Evolutionary conservation across 2,113 vertebrate species (phyloP), one percentile per base, ranked within the genome.

Genomic region (Dicentrarchus labrax): DNA sequence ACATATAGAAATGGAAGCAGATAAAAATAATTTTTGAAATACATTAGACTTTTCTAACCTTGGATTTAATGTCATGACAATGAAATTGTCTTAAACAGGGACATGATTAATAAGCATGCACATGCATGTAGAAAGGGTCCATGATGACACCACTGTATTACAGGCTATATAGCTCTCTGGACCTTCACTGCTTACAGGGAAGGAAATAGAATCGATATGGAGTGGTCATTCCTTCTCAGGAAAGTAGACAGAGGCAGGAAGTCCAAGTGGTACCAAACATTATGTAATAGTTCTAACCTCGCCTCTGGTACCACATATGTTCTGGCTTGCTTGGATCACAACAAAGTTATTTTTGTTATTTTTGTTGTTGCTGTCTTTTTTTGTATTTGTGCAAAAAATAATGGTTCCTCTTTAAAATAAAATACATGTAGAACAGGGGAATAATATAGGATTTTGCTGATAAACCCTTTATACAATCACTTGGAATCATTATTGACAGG

Each of bases 181-280:
- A 62, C 50, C 43, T 50, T 85, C 76, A 67, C 39, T 50, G 57
- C 65, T 80, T 72, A 76, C 9, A 85, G 54, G 54, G 54, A 66
- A 68, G 79, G 80, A 82, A 84, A 81, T 65, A 53, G 38, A 86
- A 77, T 80, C 76, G 84, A 80, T 60, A 62, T 75, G 72, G 24
- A 73, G 61, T 2, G 9, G 21, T 50, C 67, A 61, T 76, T 76
- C 16, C 41, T 87, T 59, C 83, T 43, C 30, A 45, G 38, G 45
- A 76, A 76, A 76, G 62, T 8, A 80, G 54, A 75, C 60, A 66
- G 85, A 77, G 36, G 30, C 12, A 64, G 48, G 53, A 12, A 45
- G 72, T 80, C 65, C 73, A 79, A 70, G 72, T 73, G 67, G 77
- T 50, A 61, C 65, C 76, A 85, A 30, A 68, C 48, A 30, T 73